Base-by-base conservation (phyloP, 1,140 invertebrate species). In the Nasonia longicornis region DNA sequence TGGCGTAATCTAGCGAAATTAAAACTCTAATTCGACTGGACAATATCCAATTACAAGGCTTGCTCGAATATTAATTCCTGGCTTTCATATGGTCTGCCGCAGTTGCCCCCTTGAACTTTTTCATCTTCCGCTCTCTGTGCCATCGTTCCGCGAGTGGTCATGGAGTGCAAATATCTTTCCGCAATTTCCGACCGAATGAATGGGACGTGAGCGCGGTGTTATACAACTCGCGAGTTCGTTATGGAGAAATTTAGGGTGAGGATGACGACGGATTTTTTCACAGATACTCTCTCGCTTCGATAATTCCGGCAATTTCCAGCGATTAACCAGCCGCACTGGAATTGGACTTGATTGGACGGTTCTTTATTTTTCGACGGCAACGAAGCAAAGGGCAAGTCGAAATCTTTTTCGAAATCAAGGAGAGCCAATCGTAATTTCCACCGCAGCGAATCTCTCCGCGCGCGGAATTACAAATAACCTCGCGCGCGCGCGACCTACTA, bases 11-110 rank as follows among this genome's bases (percentile, higher is more conserved):
- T 88, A 89, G 87, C 85, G 83, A 89, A 89, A 89, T 89, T 89
- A 89, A 90, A 89, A 88, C 86, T 88, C 87, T 89, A 89, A 89
- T 89, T 88, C 86, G 85, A 87, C 87, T 84, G 86, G 87, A 89
- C 89, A 89, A 90, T 90, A 89, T 89, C 87, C 89, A 90, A 90
- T 90, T 90, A 89, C 86, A 83, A 83, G 82, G 82, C 81, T 74
- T 82, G 82, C 83, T 84, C 84, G 86, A 87, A 88, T 89, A 88
- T 89, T 88, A 88, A 88, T 88, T 87, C 82, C 86, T 83, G 84
- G 63, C 64, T 76, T 74, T 80, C 64, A 72, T 71, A 42, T 71
- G 48, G 31, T 72, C 38, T 35, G 10, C 42, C 6, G 16, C 29
- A 11, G 14, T 48, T 77, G 16, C 12, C 35, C 38, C 66, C n/a